Base-by-base conservation (phyloP, 2,888 invertebrate genomes). In the Lacanobia oleracea region DNA sequence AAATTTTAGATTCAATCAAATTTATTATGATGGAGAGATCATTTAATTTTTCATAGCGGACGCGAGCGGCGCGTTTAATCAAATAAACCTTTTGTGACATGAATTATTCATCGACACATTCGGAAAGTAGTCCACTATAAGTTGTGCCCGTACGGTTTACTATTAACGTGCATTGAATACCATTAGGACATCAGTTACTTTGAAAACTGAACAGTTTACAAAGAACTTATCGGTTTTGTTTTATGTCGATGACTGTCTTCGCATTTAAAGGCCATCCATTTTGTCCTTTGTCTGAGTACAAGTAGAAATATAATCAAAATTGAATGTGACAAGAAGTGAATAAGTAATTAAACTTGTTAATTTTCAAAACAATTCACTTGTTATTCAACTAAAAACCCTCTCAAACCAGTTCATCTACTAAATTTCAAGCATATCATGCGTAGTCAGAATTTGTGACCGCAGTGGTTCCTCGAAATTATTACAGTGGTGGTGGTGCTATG, bases 81-180 rank as follows among this genome's bases (percentile, higher is more conserved):
- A 75, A 77, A 80, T 85, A 69, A 72, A 81, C 57, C 67, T 81
- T 72, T 81, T 80, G 72, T 76, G 67, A 66, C 77, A 78, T 85
- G 82, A 85, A 86, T 85, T 72, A 84, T 85, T 85, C 84, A 86
- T 81, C 64, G 33, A 51, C 59, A 77, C 61, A 79, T 77, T 74
- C 73, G 60, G n/a, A 77, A 82, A 82, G 74, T 82, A 69, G 75
- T 76, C 71, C 67, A 76, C 75, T 80, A 77, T 75, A 75, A 69
- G 63, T 66, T 69, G 51, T 59, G 33, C 59, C 18, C n/a, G n/a
- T n/a, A n/a, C n/a, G n/a, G n/a, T n/a, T n/a, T n/a, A n/a, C n/a
- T n/a, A n/a, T n/a, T n/a, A n/a, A n/a, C n/a, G n/a, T n/a, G n/a
- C n/a, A n/a, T n/a, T n/a, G n/a, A n/a, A n/a, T n/a, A n/a, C n/a